A percentile compares a stretch with the other conserved stretches of the same genome.
Evolutionary conservation across 1,140 invertebrate species (phyloP).

Genomic region (Euura lappo): DNA sequence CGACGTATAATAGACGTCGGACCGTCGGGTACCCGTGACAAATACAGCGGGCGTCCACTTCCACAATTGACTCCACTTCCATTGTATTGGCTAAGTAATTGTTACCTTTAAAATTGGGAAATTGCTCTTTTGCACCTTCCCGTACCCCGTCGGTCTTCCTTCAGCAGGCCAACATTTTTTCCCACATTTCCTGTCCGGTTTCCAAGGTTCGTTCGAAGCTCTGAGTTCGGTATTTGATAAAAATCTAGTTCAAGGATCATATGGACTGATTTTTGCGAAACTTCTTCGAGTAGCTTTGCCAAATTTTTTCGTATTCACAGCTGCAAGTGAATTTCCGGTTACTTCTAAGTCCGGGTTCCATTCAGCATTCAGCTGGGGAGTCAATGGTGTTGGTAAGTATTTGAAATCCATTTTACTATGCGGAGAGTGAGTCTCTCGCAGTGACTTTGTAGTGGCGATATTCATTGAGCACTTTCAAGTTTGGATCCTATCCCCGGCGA

Average conservation of each 20-base stretch:
- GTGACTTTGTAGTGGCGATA: constrained; percentile 46
- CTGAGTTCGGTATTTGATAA: neutral
- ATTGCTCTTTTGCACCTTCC: constrained; percentile 39
- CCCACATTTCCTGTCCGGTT: neutral
- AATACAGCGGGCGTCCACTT: constrained; percentile 13
- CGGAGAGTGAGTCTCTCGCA: constrained; percentile 20
- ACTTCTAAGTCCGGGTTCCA: too few species aligned
- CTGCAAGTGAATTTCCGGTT: too few species aligned
- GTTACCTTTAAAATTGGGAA: constrained; percentile 44
- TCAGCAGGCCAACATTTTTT: neutral
- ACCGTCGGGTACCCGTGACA: constrained; percentile 6
- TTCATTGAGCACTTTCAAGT: constrained; percentile 47
- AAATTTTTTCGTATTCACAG: too few species aligned
- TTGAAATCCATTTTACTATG: neutral
- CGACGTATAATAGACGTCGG: neutral
- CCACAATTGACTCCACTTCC: constrained; percentile 34
- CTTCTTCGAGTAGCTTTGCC: too few species aligned
- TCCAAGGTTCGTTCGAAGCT: neutral
- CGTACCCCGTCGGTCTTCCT: neutral
- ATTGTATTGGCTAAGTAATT: constrained; percentile 59
- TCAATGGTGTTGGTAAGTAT: constrained; percentile 2
- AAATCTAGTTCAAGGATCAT: too few species aligned
- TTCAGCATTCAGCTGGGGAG: neutral
- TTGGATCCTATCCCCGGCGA: constrained; percentile 23
- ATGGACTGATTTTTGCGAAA: too few species aligned